Percentiles rank a stretch among this genome's conserved stretches.
These are phyloP conservation scores for Mobula birostris DNA, from an alignment of 2,113 vertebrate species.

Conservation along the genomic window DNA sequence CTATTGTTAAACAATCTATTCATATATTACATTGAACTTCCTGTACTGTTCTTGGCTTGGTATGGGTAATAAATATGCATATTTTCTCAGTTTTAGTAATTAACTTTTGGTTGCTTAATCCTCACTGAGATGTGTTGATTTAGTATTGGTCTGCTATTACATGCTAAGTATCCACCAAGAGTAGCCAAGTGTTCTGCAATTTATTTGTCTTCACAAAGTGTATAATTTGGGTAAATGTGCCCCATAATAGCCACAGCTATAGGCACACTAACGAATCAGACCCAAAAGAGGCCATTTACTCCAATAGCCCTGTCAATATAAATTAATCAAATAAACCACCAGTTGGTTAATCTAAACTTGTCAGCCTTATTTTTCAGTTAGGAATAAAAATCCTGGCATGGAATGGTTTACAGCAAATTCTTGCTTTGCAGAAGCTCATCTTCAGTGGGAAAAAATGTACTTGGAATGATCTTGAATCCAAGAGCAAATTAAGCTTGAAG, in stretches of 20 bases:
- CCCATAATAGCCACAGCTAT: too few relatives aligned
- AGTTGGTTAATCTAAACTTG: not conserved
- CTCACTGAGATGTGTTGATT: not conserved
- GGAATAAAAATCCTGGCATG: not conserved
- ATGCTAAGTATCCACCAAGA: not conserved
- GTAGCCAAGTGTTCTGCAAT: not conserved
- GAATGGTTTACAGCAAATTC: not conserved
- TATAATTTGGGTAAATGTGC: too few relatives aligned
- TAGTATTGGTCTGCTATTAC: not conserved
- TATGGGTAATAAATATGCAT: not conserved
- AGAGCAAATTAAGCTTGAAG: not conserved
- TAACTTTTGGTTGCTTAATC: not conserved
- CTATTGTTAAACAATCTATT: not conserved
- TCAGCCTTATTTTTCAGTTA: not conserved
- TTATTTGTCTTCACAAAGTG: too few relatives aligned
- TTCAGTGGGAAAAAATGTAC: not conserved
- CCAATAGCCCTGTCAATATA: not conserved
- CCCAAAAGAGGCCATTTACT: not conserved
- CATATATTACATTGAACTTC: not conserved
- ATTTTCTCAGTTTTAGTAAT: not conserved
- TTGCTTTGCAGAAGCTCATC: not conserved
- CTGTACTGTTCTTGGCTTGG: not conserved
- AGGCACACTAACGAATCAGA: not conserved
- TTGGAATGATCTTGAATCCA: not conserved
- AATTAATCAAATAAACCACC: not conserved